Evolutionary conservation across 2,888 invertebrate genomes (phyloP), one percentile per base, ranked within the genome.

Genomic region (Omphaloscelis lunosa): DNA sequence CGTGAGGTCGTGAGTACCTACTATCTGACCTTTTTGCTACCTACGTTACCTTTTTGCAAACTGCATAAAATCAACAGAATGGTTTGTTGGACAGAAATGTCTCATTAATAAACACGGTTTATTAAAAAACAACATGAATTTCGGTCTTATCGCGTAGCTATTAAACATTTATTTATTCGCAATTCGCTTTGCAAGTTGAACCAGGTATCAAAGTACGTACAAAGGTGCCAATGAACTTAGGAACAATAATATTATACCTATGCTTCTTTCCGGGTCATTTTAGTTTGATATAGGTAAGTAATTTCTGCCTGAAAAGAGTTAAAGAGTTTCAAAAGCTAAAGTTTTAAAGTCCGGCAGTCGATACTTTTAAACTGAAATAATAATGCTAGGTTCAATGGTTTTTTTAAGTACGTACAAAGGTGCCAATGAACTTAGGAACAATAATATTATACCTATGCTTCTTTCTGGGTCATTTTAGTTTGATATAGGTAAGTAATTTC

Each of bases 101-200:
- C 63, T 72, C 29, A 68, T 61, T 72, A 62, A 56, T 58, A 77
- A 23, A 56, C 29, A 29, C 41, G 34, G 63, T 69, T 39, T 65
- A 69, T 39, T 65, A 69, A 65, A 65, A 48, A 29, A 75, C 23
- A 53, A 86, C 74, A 68, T 77, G 73, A 87, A 63, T 79, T 72
- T 78, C 51, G 23, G 20, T 48, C 15, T 59, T 74, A 41, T 56
- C 67, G 51, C 27, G 29, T 45, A 45, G 45, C 34, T 34, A 34
- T 34, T 34, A 67, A n/a, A 39, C 76, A 83, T 86, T 77, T 51
- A 72, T 67, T 56, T 74, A 82, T 79, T 87, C 70, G 11, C 61
- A 66, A 62, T 74, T 45, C 34, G 48, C 20, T 72, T 66, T 74
- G 69, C 51, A 29, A 29, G 56, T 59, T 34, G 59, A 45, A 56